phyloP scores from a whole-genome alignment of 2,113 vertebrate species.

The Tenebrosternarchus preto region DNA sequence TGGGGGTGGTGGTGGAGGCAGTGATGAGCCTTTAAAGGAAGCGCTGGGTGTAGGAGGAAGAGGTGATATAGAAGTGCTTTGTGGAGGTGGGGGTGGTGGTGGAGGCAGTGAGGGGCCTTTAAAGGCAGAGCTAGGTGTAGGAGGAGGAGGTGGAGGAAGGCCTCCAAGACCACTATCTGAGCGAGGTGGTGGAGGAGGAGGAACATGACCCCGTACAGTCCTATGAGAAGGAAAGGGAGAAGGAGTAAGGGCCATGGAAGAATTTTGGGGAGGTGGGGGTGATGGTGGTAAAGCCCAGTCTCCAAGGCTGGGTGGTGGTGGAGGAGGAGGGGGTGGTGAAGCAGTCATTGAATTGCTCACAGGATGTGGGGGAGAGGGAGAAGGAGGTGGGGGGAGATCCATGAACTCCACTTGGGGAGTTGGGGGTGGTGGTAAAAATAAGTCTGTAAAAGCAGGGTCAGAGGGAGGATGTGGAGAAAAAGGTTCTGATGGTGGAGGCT shows the following conservation, averaged over 20 bases:
- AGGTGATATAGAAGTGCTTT: neutral
- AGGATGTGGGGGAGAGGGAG: conserved; percentile 39
- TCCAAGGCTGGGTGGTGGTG: conserved; percentile 41
- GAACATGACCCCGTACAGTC: neutral
- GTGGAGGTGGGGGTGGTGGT: conserved; percentile 23
- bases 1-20: conserved; percentile 13
- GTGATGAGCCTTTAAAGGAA: neutral
- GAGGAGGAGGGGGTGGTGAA: conserved; percentile 39
- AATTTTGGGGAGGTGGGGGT: conserved; percentile 22
- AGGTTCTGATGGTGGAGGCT: conserved; percentile 28
- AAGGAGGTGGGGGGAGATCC: conserved; percentile 24
- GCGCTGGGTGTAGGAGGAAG: neutral
- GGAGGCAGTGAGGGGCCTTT: conserved; percentile 29
- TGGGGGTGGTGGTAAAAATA: conserved; percentile 35
- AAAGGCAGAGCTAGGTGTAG: conserved; percentile 7
- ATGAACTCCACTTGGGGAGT: conserved; percentile 2
- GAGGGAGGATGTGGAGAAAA: conserved; percentile 36
- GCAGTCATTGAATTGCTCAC: no score
- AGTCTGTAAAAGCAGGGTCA: neutral
- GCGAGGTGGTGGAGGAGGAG: conserved; percentile 49
- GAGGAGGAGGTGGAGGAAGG: conserved; percentile 27
- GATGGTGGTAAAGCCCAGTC: neutral
- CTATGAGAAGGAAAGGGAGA: conserved; percentile 15
- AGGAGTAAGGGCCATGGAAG: neutral
- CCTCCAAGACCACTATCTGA: conserved; percentile 14